phyloP scores from a whole-genome alignment of 2,888 invertebrate species.

The Pilophorus perplexus region DNA sequence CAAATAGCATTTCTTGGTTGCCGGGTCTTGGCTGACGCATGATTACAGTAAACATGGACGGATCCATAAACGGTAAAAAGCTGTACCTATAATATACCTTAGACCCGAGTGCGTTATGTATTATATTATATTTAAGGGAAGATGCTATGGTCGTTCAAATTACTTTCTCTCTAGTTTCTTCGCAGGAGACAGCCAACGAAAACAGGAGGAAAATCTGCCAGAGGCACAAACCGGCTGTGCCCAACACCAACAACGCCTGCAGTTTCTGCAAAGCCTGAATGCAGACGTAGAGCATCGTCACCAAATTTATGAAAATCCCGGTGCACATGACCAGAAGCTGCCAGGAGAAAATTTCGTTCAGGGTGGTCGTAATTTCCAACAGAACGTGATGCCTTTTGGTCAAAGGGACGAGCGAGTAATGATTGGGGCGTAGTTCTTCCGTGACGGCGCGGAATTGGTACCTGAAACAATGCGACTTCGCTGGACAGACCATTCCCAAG shows the following conservation, averaged over 20 bases:
- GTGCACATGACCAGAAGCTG: slow-evolving; percentile 40
- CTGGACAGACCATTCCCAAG: too few species aligned
- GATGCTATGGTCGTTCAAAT: too few species aligned
- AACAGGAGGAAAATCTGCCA: slow-evolving; percentile 34
- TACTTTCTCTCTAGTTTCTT: slow-evolving; percentile 37
- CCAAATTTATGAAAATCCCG: slow-evolving; percentile 36
- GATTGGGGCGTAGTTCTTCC: slow-evolving; percentile 29
- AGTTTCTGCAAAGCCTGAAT: slow-evolving; percentile 12
- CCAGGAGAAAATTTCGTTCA: slow-evolving; percentile 38
- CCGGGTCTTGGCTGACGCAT: too few species aligned
- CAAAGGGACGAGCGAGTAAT: slow-evolving; percentile 17
- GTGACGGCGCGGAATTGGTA: slow-evolving; percentile 25
- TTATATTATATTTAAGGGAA: too few species aligned
- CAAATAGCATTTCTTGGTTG: too few species aligned
- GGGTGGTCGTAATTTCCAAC: slow-evolving; percentile 23
- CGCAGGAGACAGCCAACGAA: slow-evolving; percentile 32
- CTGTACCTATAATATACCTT: too few species aligned
- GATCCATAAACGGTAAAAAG: too few species aligned
- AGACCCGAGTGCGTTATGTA: too few species aligned
- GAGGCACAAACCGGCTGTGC: slow-evolving; percentile 20
- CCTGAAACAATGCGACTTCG: too few species aligned
- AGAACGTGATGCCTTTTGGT: slow-evolving; percentile 38
- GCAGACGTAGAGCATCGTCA: slow-evolving; percentile 27
- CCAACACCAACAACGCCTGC: slow-evolving; percentile 10
- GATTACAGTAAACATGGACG: too few species aligned